phyloP scores from a whole-genome alignment of 2,888 invertebrate species.

The Drosophila incognita region DNA sequence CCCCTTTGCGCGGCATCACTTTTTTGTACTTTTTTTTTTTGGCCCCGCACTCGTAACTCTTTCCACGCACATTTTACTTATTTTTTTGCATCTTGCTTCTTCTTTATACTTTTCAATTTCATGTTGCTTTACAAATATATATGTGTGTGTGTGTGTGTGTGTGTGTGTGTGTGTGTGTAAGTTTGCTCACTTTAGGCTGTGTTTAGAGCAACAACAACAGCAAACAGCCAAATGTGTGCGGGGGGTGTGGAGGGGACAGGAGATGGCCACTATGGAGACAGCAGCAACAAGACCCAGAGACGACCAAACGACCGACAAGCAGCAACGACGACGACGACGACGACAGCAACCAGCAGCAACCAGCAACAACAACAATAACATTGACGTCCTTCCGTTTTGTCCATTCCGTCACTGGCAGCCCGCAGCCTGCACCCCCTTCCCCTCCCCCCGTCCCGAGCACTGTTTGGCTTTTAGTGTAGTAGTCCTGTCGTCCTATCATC shows the following conservation, averaged over 20 bases:
- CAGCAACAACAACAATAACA: conserved; percentile 14
- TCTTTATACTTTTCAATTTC: conserved; percentile 29
- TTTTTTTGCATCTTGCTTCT: conserved; percentile 1
- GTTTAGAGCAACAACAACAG: conserved; percentile 4
- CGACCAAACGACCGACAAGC: conserved; percentile 12
- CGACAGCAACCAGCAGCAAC: neutral
- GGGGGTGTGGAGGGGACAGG: neutral
- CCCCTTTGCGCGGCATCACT: neutral
- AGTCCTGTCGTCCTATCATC: neutral
- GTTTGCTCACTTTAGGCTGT: conserved; percentile 48
- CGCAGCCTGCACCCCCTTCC: neutral
- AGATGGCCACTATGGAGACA: conserved; percentile 11
- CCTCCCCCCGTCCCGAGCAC: neutral
- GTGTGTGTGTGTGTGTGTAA: conserved; percentile 5
- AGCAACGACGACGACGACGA: neutral
- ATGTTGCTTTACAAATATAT: conserved; percentile 34
- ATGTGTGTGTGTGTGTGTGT: neutral
- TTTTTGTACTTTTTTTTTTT: conserved; percentile 6
- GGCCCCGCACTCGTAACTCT: conserved; percentile 1
- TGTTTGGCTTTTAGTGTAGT: neutral
- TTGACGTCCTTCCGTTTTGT: conserved; percentile 51
- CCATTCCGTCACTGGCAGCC: conserved; percentile 27
- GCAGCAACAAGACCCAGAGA: conserved; percentile 30
- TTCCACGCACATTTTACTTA: neutral
- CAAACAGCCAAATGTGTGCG: neutral